Evolutionary conservation across 2,888 invertebrate species (phyloP), one percentile per base, ranked within the genome.

Genomic region (Furcula furcula): DNA sequence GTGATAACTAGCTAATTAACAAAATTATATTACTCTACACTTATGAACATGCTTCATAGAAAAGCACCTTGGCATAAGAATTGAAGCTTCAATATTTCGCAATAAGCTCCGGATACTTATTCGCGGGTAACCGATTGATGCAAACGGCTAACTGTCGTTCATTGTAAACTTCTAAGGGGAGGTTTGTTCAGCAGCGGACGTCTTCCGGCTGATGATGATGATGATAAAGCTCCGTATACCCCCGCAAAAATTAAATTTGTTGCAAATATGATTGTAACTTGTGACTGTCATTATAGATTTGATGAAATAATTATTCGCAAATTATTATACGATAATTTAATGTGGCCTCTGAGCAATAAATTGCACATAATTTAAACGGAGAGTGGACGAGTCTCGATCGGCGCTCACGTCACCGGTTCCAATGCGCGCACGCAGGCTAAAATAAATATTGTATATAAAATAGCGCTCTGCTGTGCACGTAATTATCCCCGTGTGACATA

Each of bases 301-400:
- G 65, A 74, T 76, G 62, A 71, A 67, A 79, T 82, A 81, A 80
- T 80, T 76, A 68, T 76, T 74, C 66, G 68, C 49, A 72, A 79
- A 79, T 79, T 69, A 73, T 68, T 70, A 62, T 73, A 69, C 65
- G 73, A 70, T 80, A 79, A 77, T 77, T 71, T 72, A 76, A 70
- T 73, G 56, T 63, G 59, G 67, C 62, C 70, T 66, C 67, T 66
- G 52, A 64, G 74, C 64, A 72, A 76, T 75, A 81, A 82, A 82
- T 80, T 84, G 75, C 70, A 71, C 61, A 56, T 76, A 77, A 80
- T 79, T 81, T 76, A 63, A 72, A 51, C 55, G 54, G 56, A 55
- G 60, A 65, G 63, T 67, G 55, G 51, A 56, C 48, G 54, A 52
- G 58, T 40, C 41, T 44, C 42, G 46, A 51, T 49, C 49, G 36